Conservation (phyloP, 2,888 invertebrate genomes). For the Patella pellucida region DNA sequence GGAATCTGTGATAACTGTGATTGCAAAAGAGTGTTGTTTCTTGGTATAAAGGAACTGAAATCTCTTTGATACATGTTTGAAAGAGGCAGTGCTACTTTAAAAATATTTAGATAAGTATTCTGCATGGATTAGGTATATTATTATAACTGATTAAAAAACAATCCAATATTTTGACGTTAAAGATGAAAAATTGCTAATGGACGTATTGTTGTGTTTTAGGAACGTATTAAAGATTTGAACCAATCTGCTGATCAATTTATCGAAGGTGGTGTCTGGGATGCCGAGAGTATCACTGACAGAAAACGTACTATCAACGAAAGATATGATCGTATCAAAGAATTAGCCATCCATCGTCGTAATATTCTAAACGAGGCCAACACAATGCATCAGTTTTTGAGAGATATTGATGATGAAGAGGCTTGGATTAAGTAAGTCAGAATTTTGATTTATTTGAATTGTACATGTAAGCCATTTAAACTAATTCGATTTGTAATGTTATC, state of each 20-base stretch:
- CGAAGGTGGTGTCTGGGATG: conserved; percentile 97
- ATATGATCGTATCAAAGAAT: conserved; percentile 88
- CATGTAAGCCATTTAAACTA: no score
- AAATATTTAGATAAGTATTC: no score
- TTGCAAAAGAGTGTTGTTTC: no score
- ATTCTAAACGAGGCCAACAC: conserved; percentile 96
- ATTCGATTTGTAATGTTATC: no score
- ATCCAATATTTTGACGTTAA: no score
- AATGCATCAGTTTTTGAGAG: conserved; percentile 98
- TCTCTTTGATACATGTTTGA: no score
- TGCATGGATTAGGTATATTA: no score
- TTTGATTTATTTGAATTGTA: no score
- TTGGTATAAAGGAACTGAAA: no score
- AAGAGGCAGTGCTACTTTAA: no score
- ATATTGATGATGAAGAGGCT: conserved; percentile 99
- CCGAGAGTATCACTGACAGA: conserved; percentile 91
- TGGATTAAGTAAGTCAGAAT: conserved; percentile 88
- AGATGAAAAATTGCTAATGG: neutral
- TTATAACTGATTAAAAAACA: no score
- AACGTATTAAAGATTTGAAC: conserved; percentile 84
- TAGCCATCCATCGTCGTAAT: conserved; percentile 92
- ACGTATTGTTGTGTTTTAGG: conserved; percentile 46
- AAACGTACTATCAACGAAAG: conserved; percentile 96
- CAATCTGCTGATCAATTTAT: conserved; percentile 89
- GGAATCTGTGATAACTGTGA: no score